Evolutionary conservation across 2,113 vertebrate genomes (phyloP).

Genomic region (Chascanopsetta lugubris): DNA sequence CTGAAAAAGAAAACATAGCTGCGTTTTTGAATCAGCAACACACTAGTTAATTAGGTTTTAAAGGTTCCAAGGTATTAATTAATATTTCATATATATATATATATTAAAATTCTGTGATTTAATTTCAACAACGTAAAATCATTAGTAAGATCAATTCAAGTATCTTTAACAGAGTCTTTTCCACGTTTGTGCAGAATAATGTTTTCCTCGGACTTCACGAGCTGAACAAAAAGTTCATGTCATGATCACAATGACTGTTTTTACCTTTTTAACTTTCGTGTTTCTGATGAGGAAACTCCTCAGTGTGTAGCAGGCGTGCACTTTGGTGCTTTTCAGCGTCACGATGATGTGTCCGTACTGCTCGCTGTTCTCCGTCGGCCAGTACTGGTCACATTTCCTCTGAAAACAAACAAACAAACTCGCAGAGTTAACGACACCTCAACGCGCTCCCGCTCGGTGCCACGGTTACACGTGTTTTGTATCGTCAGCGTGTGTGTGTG

Average conservation of each 20-base stretch:
- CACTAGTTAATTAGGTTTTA: no score
- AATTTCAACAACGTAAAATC: no score
- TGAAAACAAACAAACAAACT: conserved; percentile 69
- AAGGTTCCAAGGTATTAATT: no score
- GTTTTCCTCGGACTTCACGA: no score
- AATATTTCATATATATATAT: no score
- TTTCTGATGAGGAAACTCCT: conserved; percentile 92
- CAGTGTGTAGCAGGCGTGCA: conserved; percentile 95
- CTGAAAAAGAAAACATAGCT: no score
- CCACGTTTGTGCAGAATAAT: no score
- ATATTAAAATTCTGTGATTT: no score
- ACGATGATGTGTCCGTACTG: conserved; percentile 96
- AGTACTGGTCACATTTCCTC: conserved; percentile 99
- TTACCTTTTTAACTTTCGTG: conserved; percentile 94
- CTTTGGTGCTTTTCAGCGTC: conserved; percentile 93
- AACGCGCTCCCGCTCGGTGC: neutral
- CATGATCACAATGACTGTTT: neutral
- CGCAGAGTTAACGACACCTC: neutral
- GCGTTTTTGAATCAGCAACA: no score
- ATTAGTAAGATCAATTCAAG: no score
- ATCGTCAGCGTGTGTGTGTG: neutral
- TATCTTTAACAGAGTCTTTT: no score
- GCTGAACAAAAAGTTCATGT: neutral
- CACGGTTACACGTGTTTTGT: neutral
- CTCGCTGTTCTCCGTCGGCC: conserved; percentile 95